These are phyloP conservation scores for Spodoptera exigua DNA, from an alignment of 2,888 invertebrate genomes.

Conservation along the genomic window DNA sequence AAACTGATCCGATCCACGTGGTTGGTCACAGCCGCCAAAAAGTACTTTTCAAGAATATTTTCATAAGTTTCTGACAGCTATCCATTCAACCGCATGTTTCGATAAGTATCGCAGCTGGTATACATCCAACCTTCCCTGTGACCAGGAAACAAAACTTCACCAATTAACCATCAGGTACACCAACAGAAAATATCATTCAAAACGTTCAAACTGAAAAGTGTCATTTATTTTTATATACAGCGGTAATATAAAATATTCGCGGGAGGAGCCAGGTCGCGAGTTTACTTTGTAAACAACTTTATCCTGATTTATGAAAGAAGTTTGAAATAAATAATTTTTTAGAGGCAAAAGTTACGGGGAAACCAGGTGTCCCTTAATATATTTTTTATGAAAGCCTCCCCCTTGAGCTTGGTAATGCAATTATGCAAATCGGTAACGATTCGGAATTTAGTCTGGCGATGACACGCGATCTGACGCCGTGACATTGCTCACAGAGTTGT, in stretches of 20 bases:
- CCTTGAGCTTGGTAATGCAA: conserved; percentile 74
- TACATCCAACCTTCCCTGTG: too few relatives aligned
- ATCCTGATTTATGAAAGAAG: conserved; percentile 87
- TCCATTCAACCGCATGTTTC: too few relatives aligned
- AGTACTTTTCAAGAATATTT: too few relatives aligned
- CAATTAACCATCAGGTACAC: conserved; percentile 32
- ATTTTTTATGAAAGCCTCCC: conserved; percentile 79
- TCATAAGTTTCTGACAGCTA: too few relatives aligned
- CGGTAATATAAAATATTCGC: conserved; percentile 59
- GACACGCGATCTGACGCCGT: conserved; percentile 59
- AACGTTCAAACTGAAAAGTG: conserved; percentile 57
- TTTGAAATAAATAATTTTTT: conserved; percentile 86
- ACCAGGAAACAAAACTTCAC: conserved; percentile 13
- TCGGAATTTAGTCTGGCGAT: conserved; percentile 60
- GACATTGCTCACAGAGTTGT: conserved; percentile 32
- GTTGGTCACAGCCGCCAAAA: too few relatives aligned
- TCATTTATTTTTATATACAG: conserved; percentile 67
- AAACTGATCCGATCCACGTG: too few relatives aligned
- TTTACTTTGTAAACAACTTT: conserved; percentile 88
- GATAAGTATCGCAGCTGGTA: too few relatives aligned
- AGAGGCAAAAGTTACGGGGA: conserved; percentile 80
- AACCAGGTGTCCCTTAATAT: conserved; percentile 86
- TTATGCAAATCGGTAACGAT: conserved; percentile 82
- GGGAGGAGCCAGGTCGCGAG: conserved; percentile 71
- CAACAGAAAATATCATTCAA: conserved; percentile 46